Percentiles rank a stretch among this genome's conserved stretches.
Conservation (phyloP, 1,140 invertebrate species). For the Ceratina japonica region DNA sequence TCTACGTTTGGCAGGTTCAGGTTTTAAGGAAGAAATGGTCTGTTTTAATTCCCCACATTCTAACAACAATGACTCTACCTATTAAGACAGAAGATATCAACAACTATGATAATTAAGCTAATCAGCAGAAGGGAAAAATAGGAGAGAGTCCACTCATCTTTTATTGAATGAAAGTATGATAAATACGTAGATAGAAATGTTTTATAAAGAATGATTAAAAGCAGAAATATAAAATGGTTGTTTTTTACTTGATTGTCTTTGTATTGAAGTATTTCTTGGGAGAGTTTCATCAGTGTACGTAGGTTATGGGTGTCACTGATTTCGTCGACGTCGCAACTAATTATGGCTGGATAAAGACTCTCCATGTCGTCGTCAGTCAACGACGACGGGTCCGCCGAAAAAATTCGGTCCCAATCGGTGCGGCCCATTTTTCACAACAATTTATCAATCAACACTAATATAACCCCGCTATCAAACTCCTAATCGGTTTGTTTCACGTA, state of each 20-base stretch:
- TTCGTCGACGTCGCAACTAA: slow-evolving; percentile 81
- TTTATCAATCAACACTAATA: slow-evolving; percentile 18
- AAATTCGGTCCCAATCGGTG: slow-evolving; percentile 82
- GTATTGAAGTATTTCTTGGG: slow-evolving; percentile 84
- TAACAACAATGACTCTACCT: slow-evolving; percentile 79
- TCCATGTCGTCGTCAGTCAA: slow-evolving; percentile 82
- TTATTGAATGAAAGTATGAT: neutral
- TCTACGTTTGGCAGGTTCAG: slow-evolving; percentile 54
- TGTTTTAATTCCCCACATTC: slow-evolving; percentile 79
- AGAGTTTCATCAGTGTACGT: slow-evolving; percentile 80
- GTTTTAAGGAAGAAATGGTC: slow-evolving; percentile 71
- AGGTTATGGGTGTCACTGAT: slow-evolving; percentile 80
- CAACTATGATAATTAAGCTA: neutral
- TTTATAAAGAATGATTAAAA: neutral
- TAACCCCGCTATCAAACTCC: neutral
- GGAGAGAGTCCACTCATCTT: neutral
- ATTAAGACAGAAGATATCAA: slow-evolving; percentile 30
- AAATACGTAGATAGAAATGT: neutral
- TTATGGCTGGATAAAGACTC: slow-evolving; percentile 81
- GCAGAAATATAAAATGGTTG: neutral
- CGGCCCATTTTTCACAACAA: slow-evolving; percentile 72
- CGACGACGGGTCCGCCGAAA: slow-evolving; percentile 80
- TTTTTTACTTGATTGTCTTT: slow-evolving; percentile 83
- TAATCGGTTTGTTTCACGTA: slow-evolving; percentile 12
- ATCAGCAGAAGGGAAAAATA: neutral